Evolutionary conservation across 2,113 vertebrate genomes (phyloP).

Genomic region (Scophthalmus maximus): DNA sequence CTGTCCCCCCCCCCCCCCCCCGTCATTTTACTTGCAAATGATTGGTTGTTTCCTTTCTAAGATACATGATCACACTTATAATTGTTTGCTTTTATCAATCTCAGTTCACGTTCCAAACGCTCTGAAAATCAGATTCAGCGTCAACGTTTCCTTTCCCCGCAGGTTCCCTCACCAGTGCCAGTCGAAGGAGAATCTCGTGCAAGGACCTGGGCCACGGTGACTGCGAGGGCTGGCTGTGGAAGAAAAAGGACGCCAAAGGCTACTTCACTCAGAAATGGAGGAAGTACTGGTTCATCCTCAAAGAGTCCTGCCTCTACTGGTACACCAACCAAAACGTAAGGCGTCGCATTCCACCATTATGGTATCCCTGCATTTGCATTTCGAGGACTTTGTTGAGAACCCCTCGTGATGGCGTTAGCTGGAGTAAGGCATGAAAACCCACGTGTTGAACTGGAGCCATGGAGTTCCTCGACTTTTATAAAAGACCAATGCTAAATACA

Average conservation of each 20-base stretch:
- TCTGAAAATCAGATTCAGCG: not conserved
- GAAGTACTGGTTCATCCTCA: constrained; percentile 94
- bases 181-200: constrained; percentile 90
- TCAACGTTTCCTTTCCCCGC: not conserved
- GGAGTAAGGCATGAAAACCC: too few relatives aligned
- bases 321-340: constrained; percentile 94
- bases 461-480: too few relatives aligned
- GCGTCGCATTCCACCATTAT: not conserved
- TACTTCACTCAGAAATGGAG: constrained; percentile 95
- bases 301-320: constrained; percentile 93
- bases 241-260: constrained; percentile 91
- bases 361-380: too few relatives aligned
- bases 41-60: constrained; percentile 21
- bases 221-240: constrained; percentile 94
- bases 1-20: too few relatives aligned
- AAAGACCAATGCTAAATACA: too few relatives aligned
- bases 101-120: not conserved
- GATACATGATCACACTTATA: not conserved
- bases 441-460: too few relatives aligned
- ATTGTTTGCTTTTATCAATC: not conserved
- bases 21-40: not conserved
- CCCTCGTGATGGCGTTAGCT: too few relatives aligned
- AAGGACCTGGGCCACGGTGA: constrained; percentile 91
- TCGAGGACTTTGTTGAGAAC: too few relatives aligned
- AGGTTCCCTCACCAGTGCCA: constrained; percentile 88